Base-by-base conservation (phyloP, 2,113 vertebrate genomes). In the Ranitomeya imitator region DNA sequence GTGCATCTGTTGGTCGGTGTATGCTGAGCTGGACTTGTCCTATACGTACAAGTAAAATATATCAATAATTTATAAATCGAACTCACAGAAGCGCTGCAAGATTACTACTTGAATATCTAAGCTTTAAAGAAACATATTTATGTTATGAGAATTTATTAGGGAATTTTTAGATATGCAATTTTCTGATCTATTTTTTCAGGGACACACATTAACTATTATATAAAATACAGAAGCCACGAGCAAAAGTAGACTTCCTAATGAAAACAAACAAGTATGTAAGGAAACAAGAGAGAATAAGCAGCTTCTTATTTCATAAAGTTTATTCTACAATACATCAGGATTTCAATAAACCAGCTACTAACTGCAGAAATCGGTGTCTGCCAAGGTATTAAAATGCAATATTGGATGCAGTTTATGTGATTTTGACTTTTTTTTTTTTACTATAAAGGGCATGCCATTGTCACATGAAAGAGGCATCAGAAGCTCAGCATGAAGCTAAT, bases 381-480 rank as follows among this genome's bases (percentile, higher is more conserved):
- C 26, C n/a, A 57, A 79, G 45, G n/a, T 55, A 8, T 23, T 18
- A 80, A 80, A 7, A 16, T 55, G n/a, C 57, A 57, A 79, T 79
- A 79, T 80, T 59, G 15, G 54, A n/a, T 57, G 23, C 55, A 26
- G 59, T 57, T 80, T 80, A 80, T 80, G 52, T 60, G 21, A 26
- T 26, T 26, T 1, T 31, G n/a, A 31, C 26, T 15, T 59, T 18
- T 59, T 11, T n/a, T 26, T 16, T 59, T 12, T 18, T 14, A 60
- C n/a, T 59, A 26, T 6, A 26, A 19, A 59, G n/a, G n/a, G 55
- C 55, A 59, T 31, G 55, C 6, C 55, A 8, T 15, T 65, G 26
- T n/a, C n/a, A 65, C 31, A 83, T 26, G 73, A 83, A 65, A 51
- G 26, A 83, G 14, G 21, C 81, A 83, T 83, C 45, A 83, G 26